Conservation (phyloP, 2,888 invertebrate species). For the Stenodera caucasica region DNA sequence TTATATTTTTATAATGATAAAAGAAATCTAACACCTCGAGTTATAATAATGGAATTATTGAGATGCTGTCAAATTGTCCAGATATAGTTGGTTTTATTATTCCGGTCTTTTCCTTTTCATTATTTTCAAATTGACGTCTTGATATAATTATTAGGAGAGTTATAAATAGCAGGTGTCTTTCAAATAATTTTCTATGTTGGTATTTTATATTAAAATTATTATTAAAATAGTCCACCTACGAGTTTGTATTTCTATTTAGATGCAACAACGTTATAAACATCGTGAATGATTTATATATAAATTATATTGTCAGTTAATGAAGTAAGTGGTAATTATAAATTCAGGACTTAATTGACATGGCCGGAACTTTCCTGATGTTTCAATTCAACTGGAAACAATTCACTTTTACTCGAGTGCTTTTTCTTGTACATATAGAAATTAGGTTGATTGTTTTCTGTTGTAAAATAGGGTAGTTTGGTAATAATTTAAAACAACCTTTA, state of each 20-base stretch:
- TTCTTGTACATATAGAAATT: constrained; percentile 12
- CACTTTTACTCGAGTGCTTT: constrained; percentile 18
- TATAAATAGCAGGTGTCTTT: not conserved
- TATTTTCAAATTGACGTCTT: not conserved
- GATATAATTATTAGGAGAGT: not conserved
- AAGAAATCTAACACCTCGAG: not conserved
- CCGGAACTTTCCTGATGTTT: constrained; percentile 17
- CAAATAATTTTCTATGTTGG: not conserved
- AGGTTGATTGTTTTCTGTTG: not conserved
- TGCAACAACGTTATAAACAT: no score
- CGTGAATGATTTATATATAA: no score
- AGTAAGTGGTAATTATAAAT: not conserved
- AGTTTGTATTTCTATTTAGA: not conserved
- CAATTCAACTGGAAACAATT: not conserved
- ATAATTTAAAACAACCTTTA: not conserved
- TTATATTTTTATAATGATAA: no score
- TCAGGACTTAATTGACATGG: not conserved
- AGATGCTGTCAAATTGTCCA: not conserved
- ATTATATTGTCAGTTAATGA: not conserved
- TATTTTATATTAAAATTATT: not conserved
- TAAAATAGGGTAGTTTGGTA: not conserved
- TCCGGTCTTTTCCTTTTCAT: not conserved
- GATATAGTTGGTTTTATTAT: no score
- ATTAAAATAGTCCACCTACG: not conserved
- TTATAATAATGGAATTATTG: no score